Percentiles rank a stretch among this genome's conserved stretches.
phyloP scores from a whole-genome alignment of 92 coral and sea anemone species.

The Epizoanthus scotinus region DNA sequence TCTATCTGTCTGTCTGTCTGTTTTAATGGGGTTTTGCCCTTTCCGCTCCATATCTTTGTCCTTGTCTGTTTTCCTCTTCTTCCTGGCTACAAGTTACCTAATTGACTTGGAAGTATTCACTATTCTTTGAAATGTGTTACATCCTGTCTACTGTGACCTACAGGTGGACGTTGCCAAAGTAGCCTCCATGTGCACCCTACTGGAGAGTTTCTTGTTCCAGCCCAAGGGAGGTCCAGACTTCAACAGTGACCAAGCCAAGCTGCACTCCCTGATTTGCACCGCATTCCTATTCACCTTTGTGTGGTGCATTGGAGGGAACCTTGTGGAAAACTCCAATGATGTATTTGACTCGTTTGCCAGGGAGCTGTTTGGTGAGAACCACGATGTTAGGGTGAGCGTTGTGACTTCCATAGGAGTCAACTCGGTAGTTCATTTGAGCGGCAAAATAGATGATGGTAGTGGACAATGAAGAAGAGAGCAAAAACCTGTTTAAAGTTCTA shows the following conservation, averaged over 20 bases:
- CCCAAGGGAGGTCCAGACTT: constrained; percentile 85
- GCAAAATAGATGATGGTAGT: too few relatives aligned
- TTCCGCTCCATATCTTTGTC: background rate
- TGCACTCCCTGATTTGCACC: constrained; percentile 89
- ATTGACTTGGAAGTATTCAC: background rate
- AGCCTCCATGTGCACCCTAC: constrained; percentile 86
- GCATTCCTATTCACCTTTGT: constrained; percentile 87
- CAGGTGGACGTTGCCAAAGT: constrained; percentile 96
- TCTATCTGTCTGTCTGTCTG: background rate
- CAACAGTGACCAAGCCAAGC: constrained; percentile 84
- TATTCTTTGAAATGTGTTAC: background rate
- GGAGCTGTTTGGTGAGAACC: constrained; percentile 89
- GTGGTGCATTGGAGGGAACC: constrained; percentile 96
- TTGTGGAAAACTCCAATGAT: constrained; percentile 85
- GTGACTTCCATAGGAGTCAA: too few relatives aligned
- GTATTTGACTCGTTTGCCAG: constrained; percentile 87
- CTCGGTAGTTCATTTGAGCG: too few relatives aligned
- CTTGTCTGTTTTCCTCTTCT: background rate
- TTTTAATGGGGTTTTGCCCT: background rate
- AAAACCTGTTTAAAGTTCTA: background rate
- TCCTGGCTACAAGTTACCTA: background rate
- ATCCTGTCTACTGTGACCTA: background rate
- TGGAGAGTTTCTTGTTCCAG: constrained; percentile 86
- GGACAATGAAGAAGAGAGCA: too few relatives aligned
- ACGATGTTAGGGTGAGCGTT: constrained; percentile 87